A percentile compares a stretch with the other conserved stretches of the same genome.
Evolutionary conservation across 2,888 invertebrate genomes (phyloP).

Genomic region (Loripinus fragilis): DNA sequence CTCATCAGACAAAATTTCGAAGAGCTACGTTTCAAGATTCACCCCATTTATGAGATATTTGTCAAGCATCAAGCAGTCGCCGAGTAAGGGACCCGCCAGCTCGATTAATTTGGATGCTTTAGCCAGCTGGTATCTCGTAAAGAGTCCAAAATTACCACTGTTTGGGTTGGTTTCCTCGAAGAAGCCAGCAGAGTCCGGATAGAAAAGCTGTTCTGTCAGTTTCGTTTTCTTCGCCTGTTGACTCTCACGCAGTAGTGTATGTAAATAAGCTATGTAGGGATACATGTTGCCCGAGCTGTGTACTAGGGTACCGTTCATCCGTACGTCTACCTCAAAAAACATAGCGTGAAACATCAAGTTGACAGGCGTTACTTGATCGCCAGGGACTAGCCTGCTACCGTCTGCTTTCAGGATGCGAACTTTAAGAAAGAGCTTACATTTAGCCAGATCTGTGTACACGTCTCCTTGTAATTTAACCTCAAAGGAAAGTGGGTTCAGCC

Average conservation of each 20-base stretch:
- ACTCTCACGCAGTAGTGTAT: background rate
- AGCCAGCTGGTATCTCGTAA: background rate
- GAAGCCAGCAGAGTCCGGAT: constrained; percentile 14
- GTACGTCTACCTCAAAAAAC: constrained; percentile 11
- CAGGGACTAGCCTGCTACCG: constrained; percentile 4
- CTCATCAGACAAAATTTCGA: constrained; percentile 22
- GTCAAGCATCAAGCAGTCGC: constrained; percentile 25
- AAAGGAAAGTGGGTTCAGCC: constrained; percentile 1
- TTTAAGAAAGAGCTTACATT: constrained; percentile 17
- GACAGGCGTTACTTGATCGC: background rate
- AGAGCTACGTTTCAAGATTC: constrained; percentile 6
- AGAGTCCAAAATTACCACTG: constrained; percentile 28
- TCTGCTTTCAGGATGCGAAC: constrained; percentile 10
- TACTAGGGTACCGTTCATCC: constrained; percentile 18
- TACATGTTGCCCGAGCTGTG: constrained; percentile 17
- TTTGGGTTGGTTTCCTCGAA: constrained; percentile 18
- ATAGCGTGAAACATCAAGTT: constrained; percentile 19
- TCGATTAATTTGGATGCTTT: constrained; percentile 13
- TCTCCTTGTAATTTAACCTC: constrained; percentile 16
- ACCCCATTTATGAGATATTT: constrained; percentile 22
- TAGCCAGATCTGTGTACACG: constrained; percentile 15
- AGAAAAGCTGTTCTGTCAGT: constrained; percentile 18
- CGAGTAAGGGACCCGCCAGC: constrained; percentile 15
- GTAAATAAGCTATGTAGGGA: constrained; percentile 15
- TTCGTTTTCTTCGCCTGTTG: background rate